A percentile compares a stretch with the other conserved stretches of the same genome.
Evolutionary conservation across 2,888 invertebrate genomes (phyloP).

Genomic region (Tryphoninae sp.): DNA sequence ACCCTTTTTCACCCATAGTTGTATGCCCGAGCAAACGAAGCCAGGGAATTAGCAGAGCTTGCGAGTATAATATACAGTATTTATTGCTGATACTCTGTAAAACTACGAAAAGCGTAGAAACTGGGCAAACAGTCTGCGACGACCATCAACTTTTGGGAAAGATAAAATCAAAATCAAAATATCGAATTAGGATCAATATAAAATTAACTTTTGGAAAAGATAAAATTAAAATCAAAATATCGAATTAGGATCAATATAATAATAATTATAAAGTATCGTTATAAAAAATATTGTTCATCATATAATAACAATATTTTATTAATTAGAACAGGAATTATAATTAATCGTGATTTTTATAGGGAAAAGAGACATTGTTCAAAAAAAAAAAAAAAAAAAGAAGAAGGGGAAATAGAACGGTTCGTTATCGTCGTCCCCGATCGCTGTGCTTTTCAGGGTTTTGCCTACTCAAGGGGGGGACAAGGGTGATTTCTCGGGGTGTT

Average conservation of each 20-base stretch:
- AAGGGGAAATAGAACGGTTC: neutral
- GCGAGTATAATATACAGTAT: slow-evolving; percentile 32
- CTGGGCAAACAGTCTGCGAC: neutral
- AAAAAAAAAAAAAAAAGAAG: neutral
- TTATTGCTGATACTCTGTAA: slow-evolving; percentile 24
- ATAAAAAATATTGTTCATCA: too few species aligned
- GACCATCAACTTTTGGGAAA: too few species aligned
- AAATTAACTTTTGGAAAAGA: too few species aligned
- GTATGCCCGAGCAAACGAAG: slow-evolving; percentile 30
- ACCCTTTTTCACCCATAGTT: neutral
- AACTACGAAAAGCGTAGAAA: neutral
- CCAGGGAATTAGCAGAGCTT: slow-evolving; percentile 37
- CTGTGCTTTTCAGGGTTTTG: slow-evolving; percentile 21
- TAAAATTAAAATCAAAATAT: too few species aligned
- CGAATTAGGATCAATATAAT: too few species aligned
- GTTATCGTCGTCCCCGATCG: slow-evolving; percentile 35
- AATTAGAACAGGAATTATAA: too few species aligned
- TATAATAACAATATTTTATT: too few species aligned
- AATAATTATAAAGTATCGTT: too few species aligned
- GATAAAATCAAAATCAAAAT: too few species aligned
- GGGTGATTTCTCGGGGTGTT: slow-evolving; percentile 13
- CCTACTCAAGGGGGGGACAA: slow-evolving; percentile 12
- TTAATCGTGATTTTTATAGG: neutral
- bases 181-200: too few species aligned
- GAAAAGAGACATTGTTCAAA: slow-evolving; percentile 14